These are phyloP conservation scores for Wasmannia auropunctata DNA, from an alignment of 1,140 invertebrate genomes.

Conservation along the genomic window DNA sequence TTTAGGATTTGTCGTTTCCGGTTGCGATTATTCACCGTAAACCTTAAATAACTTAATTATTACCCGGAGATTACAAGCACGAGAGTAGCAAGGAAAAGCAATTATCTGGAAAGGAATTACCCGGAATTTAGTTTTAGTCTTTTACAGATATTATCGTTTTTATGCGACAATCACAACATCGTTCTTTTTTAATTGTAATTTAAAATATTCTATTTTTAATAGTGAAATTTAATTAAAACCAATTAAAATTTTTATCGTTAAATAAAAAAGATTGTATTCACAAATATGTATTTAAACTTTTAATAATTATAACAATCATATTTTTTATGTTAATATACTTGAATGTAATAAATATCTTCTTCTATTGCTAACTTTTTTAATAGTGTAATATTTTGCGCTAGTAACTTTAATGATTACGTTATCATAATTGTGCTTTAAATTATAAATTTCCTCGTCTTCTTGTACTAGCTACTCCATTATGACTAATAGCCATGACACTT, in stretches of 20 bases:
- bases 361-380: no score
- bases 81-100: conserved; percentile 35
- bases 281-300: no score
- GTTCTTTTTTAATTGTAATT: conserved; percentile 2
- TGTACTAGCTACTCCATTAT: neutral
- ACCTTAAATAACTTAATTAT: conserved; percentile 56
- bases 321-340: no score
- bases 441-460: neutral
- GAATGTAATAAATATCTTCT: neutral
- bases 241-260: no score
- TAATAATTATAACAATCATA: no score
- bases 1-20: conserved; percentile 5
- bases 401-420: neutral
- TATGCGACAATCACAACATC: conserved; percentile 23
- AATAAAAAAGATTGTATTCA: no score
- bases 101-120: conserved; percentile 53
- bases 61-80: conserved; percentile 51
- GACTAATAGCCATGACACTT: neutral
- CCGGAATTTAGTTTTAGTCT: conserved; percentile 31
- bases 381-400: neutral
- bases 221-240: neutral
- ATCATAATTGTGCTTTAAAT: neutral
- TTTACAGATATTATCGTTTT: conserved; percentile 43
- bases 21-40: conserved; percentile 41
- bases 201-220: conserved; percentile 6